A percentile compares a stretch with the other conserved stretches of the same genome.
phyloP scores from a whole-genome alignment of 2,797 vertebrate genomes.

The Melanogrammus aeglefinus region DNA sequence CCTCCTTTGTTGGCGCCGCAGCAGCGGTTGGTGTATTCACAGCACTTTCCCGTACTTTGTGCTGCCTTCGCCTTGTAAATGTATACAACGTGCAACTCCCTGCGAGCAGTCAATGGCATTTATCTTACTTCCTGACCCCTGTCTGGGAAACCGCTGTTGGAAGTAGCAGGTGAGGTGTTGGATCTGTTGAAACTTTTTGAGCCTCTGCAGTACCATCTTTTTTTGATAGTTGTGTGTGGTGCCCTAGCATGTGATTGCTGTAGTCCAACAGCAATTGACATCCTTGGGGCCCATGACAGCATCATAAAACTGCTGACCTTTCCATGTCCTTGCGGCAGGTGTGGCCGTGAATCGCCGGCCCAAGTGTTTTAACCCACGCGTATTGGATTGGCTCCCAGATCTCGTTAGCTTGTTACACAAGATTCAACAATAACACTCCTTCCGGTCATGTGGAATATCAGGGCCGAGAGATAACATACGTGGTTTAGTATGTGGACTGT shows the following conservation, averaged over 20 bases:
- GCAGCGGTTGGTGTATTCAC: slow-evolving; percentile 78
- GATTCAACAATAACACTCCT: slow-evolving; percentile 75
- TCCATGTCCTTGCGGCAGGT: slow-evolving; percentile 51
- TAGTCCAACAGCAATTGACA: too few relatives aligned
- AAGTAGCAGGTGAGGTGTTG: slow-evolving; percentile 68
- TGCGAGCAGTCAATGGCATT: slow-evolving; percentile 72
- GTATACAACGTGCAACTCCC: slow-evolving; percentile 76
- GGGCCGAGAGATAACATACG: too few relatives aligned
- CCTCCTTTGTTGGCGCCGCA: slow-evolving; percentile 19
- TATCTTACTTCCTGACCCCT: slow-evolving; percentile 72
- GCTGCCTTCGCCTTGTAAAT: slow-evolving; percentile 72
- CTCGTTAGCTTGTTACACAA: slow-evolving; percentile 78
- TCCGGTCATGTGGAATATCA: slow-evolving; percentile 53
- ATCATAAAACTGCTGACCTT: not conserved
- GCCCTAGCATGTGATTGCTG: too few relatives aligned
- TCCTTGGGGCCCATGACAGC: not conserved
- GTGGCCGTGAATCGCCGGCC: slow-evolving; percentile 75
- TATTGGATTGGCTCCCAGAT: slow-evolving; percentile 74
- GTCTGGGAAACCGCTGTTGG: slow-evolving; percentile 71
- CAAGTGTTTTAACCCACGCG: slow-evolving; percentile 79
- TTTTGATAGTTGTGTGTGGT: too few relatives aligned
- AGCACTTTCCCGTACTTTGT: slow-evolving; percentile 74
- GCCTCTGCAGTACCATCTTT: too few relatives aligned
- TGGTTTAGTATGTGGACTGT: too few relatives aligned
- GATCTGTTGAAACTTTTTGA: not conserved